These are phyloP conservation scores for Trichogramma pretiosum DNA, from an alignment of 1,140 invertebrate species.

Conservation along the genomic window DNA sequence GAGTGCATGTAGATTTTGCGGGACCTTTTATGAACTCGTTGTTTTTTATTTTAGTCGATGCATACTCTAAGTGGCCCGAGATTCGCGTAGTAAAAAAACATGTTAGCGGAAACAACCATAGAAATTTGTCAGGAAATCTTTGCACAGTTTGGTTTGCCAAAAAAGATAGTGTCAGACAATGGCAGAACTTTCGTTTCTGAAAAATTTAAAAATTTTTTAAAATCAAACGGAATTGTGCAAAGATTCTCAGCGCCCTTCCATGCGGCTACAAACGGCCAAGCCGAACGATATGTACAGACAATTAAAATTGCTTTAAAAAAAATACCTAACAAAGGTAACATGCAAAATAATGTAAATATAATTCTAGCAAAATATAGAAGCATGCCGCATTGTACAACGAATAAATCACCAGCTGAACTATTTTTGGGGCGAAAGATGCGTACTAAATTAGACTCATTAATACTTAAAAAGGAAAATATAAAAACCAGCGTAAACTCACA, in stretches of 20 bases:
- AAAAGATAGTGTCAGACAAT: conserved; percentile 30
- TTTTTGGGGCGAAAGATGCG: conserved; percentile 12
- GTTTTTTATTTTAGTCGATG: background rate
- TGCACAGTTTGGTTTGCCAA: conserved; percentile 27
- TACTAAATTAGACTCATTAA: conserved; percentile 9
- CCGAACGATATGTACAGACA: conserved; percentile 21
- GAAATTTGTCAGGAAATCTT: conserved; percentile 5
- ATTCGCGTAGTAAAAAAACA: conserved; percentile 10
- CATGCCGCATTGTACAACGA: conserved; percentile 6
- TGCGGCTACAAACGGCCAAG: conserved; percentile 33
- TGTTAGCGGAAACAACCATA: conserved; percentile 2
- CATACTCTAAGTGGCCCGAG: conserved; percentile 4
- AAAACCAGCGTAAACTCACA: background rate
- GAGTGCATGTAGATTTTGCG: conserved; percentile 40
- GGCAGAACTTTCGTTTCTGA: conserved; percentile 25
- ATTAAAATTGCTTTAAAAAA: conserved; percentile 6
- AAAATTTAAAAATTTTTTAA: conserved; percentile 28
- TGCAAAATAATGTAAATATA: background rate
- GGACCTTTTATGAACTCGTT: conserved; percentile 25
- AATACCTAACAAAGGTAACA: background rate
- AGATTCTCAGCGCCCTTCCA: conserved; percentile 28
- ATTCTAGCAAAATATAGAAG: conserved; percentile 8
- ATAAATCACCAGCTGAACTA: conserved; percentile 3
- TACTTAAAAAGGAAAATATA: background rate
- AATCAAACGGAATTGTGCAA: conserved; percentile 27